Conservation (phyloP, 1,140 invertebrate genomes). For the Zaprionus taronus region DNA sequence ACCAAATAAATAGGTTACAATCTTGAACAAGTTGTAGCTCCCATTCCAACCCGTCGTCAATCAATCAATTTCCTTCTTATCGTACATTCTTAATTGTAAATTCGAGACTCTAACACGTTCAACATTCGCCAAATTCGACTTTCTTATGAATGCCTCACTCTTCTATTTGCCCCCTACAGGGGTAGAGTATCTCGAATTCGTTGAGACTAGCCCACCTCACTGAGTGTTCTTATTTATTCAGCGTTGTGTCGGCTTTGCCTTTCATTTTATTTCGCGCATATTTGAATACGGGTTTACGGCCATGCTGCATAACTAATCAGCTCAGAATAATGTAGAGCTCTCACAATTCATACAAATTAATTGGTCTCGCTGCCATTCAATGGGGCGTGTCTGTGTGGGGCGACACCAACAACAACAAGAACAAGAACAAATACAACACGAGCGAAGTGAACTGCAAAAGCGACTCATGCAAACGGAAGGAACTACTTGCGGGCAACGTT, state of each 20-base stretch:
- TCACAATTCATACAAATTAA: conserved; percentile 79
- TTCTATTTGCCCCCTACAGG: not conserved
- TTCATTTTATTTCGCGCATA: conserved; percentile 58
- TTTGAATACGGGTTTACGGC: conserved; percentile 40
- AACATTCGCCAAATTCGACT: too few species aligned
- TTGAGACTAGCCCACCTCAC: not conserved
- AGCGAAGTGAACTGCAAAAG: conserved; percentile 12
- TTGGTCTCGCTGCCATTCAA: conserved; percentile 66
- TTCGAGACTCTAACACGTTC: too few species aligned
- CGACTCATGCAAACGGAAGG: conserved; percentile 66
- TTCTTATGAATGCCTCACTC: too few species aligned
- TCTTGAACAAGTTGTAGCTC: not conserved
- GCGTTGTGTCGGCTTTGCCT: conserved; percentile 51
- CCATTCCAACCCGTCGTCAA: too few species aligned
- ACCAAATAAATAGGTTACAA: too few species aligned
- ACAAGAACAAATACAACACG: conserved; percentile 16
- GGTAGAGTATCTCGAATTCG: conserved; percentile 19
- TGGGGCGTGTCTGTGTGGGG: conserved; percentile 42
- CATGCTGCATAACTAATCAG: conserved; percentile 66
- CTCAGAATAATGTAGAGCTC: conserved; percentile 69
- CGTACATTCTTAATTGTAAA: too few species aligned
- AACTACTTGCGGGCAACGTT: conserved; percentile 74
- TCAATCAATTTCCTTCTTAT: too few species aligned
- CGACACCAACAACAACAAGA: conserved; percentile 16
- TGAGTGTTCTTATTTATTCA: conserved; percentile 46